Evolutionary conservation across 2,113 vertebrate genomes (phyloP).

Genomic region (Cacatua alba): DNA sequence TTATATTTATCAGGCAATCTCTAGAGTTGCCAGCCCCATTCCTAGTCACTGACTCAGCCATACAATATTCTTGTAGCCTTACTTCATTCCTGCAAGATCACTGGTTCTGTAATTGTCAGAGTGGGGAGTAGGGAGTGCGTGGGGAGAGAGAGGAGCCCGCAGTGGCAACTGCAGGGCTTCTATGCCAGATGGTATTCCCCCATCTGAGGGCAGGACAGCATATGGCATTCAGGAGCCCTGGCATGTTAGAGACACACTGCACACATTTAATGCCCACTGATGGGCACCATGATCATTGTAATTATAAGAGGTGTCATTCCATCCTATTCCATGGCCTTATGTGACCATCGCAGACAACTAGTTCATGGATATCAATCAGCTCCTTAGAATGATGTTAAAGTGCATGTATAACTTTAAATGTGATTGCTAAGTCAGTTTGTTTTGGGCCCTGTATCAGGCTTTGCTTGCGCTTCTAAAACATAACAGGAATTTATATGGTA

Average conservation of each 20-base stretch:
- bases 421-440: neutral
- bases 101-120: neutral
- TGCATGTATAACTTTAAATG: neutral
- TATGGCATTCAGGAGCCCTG: neutral
- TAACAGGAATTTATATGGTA: neutral
- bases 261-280: neutral
- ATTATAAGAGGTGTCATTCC: neutral
- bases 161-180: neutral
- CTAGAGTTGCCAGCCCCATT: neutral
- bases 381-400: neutral
- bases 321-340: neutral
- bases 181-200: slow-evolving; percentile 27
- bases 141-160: neutral
- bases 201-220: slow-evolving; percentile 13
- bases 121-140: neutral
- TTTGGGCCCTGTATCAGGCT: neutral
- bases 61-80: slow-evolving; percentile 9
- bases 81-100: slow-evolving; percentile 44
- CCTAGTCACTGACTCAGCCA: slow-evolving; percentile 36
- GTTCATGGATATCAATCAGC: neutral
- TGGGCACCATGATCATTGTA: neutral
- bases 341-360: neutral
- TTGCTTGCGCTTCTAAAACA: neutral
- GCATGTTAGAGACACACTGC: neutral
- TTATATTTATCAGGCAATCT: neutral